phyloP scores from a whole-genome alignment of 2,797 vertebrate species.

The Sebastes trivittatus region DNA sequence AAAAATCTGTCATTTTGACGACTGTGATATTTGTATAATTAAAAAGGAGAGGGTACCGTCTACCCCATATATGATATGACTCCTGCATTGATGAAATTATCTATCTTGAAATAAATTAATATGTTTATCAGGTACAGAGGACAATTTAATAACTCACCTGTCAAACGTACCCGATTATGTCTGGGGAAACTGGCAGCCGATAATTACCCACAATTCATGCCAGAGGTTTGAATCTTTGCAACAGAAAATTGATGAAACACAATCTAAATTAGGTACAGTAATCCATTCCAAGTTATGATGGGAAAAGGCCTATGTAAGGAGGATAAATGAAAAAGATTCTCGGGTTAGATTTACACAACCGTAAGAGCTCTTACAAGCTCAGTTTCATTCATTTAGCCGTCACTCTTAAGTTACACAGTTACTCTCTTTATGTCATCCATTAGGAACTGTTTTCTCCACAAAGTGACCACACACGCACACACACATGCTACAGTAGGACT shows the following conservation, averaged over 20 bases:
- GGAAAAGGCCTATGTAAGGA: conserved; percentile 72
- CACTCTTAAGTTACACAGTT: conserved; percentile 82
- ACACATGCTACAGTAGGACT: conserved; percentile 8
- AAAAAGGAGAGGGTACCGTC: conserved; percentile 78
- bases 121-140: conserved; percentile 83
- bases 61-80: conserved; percentile 74
- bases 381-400: conserved; percentile 74
- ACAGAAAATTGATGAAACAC: conserved; percentile 76
- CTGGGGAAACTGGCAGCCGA: conserved; percentile 77
- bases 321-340: conserved; percentile 74
- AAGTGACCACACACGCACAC: conserved; percentile 43
- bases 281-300: conserved; percentile 74
- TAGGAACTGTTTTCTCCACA: conserved; percentile 61
- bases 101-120: conserved; percentile 84
- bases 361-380: conserved; percentile 75
- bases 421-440: conserved; percentile 66
- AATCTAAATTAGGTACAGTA: conserved; percentile 80
- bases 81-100: conserved; percentile 81
- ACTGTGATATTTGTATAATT: conserved; percentile 80
- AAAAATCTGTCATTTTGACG: conserved; percentile 76
- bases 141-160: conserved; percentile 86
- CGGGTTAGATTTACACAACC: conserved; percentile 77
- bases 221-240: conserved; percentile 68
- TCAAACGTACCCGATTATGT: conserved; percentile 81
- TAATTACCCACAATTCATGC: conserved; percentile 79